Percentiles rank a stretch among this genome's conserved stretches.
Evolutionary conservation across 2,888 invertebrate genomes (phyloP).

Genomic region (Dromius quadrimaculatus): DNA sequence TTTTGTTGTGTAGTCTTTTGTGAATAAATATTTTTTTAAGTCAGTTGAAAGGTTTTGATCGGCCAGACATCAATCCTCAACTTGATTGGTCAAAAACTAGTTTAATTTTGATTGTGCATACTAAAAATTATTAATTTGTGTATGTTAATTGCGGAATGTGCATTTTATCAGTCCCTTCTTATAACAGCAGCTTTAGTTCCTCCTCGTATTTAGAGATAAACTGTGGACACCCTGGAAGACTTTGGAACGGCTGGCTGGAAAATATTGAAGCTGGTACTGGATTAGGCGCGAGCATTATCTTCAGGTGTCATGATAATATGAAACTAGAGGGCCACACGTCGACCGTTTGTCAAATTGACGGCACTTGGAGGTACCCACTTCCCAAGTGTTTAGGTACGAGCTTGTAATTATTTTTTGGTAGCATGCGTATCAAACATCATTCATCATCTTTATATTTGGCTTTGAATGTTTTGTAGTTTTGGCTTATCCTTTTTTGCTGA

Average conservation of each 20-base stretch:
- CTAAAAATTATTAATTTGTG: neutral
- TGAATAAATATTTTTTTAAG: conserved; percentile 22
- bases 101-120: no score
- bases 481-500: conserved; percentile 36
- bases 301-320: conserved; percentile 94
- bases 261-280: conserved; percentile 91
- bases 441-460: conserved; percentile 20
- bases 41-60: conserved; percentile 9
- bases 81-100: neutral
- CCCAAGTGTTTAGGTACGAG: conserved; percentile 88
- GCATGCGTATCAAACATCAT: conserved; percentile 28
- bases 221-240: conserved; percentile 92
- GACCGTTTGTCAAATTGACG: conserved; percentile 93
- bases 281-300: conserved; percentile 91
- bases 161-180: conserved; percentile 56
- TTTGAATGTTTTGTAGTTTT: conserved; percentile 18
- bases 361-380: conserved; percentile 92
- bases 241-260: conserved; percentile 97
- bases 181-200: no score
- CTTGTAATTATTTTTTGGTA: neutral
- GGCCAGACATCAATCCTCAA: conserved; percentile 9
- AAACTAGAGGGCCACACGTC: conserved; percentile 88
- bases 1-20: conserved; percentile 20
- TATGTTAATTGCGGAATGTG: neutral
- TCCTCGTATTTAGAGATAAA: conserved; percentile 84